These are phyloP conservation scores for Melanotaenia boesemani DNA, from an alignment of 2,797 vertebrate species.

Conservation along the genomic window DNA sequence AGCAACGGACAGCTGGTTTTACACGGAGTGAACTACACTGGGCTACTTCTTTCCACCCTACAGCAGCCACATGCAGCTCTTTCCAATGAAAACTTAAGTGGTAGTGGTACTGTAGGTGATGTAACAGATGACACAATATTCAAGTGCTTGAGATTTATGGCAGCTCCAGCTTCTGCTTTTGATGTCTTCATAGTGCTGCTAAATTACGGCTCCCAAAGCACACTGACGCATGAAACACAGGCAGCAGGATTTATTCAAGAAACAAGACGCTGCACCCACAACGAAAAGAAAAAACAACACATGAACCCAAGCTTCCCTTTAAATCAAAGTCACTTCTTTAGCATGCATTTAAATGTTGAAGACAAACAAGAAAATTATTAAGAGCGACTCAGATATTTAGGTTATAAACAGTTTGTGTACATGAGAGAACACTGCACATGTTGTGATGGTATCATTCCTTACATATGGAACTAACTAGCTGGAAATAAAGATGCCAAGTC, in stretches of 20 bases:
- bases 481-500: conserved; percentile 38
- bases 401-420: conserved; percentile 55
- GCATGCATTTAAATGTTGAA: neutral
- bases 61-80: conserved; percentile 49
- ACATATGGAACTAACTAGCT: conserved; percentile 64
- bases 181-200: conserved; percentile 73
- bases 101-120: conserved; percentile 71
- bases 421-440: conserved; percentile 51
- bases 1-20: conserved; percentile 24
- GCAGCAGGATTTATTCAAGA: conserved; percentile 53
- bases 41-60: conserved; percentile 69
- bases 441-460: conserved; percentile 47
- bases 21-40: conserved; percentile 33
- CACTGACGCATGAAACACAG: conserved; percentile 61
- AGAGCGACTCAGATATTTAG: conserved; percentile 44
- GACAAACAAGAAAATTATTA: conserved; percentile 27
- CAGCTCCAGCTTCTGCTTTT: conserved; percentile 70
- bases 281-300: conserved; percentile 29
- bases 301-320: conserved; percentile 29
- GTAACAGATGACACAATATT: conserved; percentile 79
- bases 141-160: conserved; percentile 78
- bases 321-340: conserved; percentile 57
- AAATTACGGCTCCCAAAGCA: conserved; percentile 74
- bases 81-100: conserved; percentile 79
- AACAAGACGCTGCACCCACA: conserved; percentile 43